Conservation (phyloP, 2,113 vertebrate genomes). For the Rhizomys pruinosus region DNA sequence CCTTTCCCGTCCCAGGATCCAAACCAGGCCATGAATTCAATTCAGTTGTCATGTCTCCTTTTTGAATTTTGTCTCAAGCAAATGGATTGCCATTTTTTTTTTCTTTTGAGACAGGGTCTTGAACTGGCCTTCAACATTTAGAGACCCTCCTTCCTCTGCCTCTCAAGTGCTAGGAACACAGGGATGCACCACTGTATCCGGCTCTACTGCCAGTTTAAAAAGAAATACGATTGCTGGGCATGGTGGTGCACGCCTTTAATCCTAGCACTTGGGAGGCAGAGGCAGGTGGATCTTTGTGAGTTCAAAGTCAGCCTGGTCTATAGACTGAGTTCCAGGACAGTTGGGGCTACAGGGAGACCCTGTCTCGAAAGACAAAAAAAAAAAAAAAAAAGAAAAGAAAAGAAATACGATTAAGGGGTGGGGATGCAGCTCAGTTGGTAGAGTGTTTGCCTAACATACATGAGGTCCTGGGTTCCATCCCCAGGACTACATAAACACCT, state of each 20-base stretch:
- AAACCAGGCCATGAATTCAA: neutral
- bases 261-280: too few species aligned
- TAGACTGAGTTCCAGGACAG: too few species aligned
- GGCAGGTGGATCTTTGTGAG: too few species aligned
- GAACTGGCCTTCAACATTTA: neutral
- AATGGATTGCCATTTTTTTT: neutral
- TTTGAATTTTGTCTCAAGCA: neutral
- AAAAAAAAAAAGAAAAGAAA: slow-evolving; percentile 19
- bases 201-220: neutral
- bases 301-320: too few species aligned
- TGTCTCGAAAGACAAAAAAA: neutral
- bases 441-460: too few species aligned
- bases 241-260: too few species aligned
- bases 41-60: neutral
- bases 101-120: neutral
- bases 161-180: neutral
- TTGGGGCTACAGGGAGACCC: too few species aligned
- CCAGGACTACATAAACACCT: neutral
- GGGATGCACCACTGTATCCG: too few species aligned
- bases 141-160: neutral
- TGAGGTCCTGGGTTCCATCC: neutral
- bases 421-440: neutral
- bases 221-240: too few species aligned
- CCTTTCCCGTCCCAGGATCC: neutral
- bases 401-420: neutral